Base-by-base conservation (phyloP, 2,113 vertebrate species). In the Brachypodius melanocephalos region DNA sequence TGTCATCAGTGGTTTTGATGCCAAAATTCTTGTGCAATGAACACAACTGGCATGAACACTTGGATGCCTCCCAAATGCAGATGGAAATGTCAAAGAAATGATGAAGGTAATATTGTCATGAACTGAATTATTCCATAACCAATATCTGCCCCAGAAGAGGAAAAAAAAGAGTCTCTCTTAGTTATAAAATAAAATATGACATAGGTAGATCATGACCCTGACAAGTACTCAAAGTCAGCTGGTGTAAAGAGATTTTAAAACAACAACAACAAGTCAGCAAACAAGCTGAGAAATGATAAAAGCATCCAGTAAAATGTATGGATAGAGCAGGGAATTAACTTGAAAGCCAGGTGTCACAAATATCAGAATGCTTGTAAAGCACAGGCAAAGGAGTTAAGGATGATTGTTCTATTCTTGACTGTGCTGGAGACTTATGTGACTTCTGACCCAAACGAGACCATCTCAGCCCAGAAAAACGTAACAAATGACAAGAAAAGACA, bases 21-120 rank as follows among this genome's bases (percentile, higher is more conserved):
- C 95, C 96, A 95, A 97, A 94, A 96, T 95, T 74, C 49, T 93
- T 88, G 96, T 95, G 96, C 96, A 95, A 95, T 96, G 94, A 97
- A 97, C 93, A 97, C 96, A 95, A 97, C 91, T 96, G 89, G 89
- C 96, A 96, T 73, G 76, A 96, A 79, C 21, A 95, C 49, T 96
- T 96, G 96, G 95, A 96, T 88, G 81, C 36, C 65, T 95, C 85
- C 95, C 95, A 97, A 97, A 97, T 88, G 78, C 96, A 97, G 96
- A 96, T 93, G 93, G 95, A 97, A 96, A 96, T 92, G 96, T 97
- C 97, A 97, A 76, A 96, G 84, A 95, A 95, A 96, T 96, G 81
- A 95, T 94, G 91, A 94, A 96, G 96, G 96, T 96, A 97, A 96
- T 97, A 93, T 95, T 95, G 78, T 95, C 85, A 93, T 78, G 57